These are phyloP conservation scores for Polydesmus complanatus DNA, from an alignment of 2,888 invertebrate genomes.

Conservation along the genomic window DNA sequence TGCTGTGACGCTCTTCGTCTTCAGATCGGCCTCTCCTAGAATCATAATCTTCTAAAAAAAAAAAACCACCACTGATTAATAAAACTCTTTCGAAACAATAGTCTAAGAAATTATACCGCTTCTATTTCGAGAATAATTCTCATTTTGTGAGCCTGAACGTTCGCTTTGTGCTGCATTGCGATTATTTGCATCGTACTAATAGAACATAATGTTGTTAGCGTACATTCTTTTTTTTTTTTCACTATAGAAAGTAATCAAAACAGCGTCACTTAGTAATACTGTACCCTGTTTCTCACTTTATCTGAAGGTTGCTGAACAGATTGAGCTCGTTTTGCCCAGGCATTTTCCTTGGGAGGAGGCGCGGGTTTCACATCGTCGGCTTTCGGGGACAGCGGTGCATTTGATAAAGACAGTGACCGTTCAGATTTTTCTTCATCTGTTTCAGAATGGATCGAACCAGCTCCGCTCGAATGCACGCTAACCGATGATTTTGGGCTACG, in stretches of 20 bases:
- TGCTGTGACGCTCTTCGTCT: not conserved
- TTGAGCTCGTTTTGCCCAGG: conserved; percentile 22
- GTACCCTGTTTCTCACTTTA: no score
- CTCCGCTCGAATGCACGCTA: no score
- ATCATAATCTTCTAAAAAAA: not conserved
- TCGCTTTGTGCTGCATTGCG: no score
- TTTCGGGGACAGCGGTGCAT: conserved; percentile 16
- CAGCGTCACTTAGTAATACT: no score
- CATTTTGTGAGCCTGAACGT: no score
- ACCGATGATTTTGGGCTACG: not conserved
- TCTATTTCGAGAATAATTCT: no score
- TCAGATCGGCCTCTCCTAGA: not conserved
- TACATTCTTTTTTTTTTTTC: no score
- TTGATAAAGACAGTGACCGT: not conserved
- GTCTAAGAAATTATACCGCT: no score
- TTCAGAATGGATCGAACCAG: conserved; percentile 9
- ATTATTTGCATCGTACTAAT: no score
- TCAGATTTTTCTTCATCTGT: conserved; percentile 14
- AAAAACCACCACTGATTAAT: not conserved
- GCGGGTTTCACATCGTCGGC: conserved; percentile 21
- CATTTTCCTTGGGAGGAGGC: conserved; percentile 26
- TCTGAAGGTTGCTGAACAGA: not conserved
- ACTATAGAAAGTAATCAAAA: no score
- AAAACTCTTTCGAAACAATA: not conserved
- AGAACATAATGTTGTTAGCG: no score